Evolutionary conservation across 2,797 vertebrate species (phyloP).

Genomic region (Micrastur ruficollis): DNA sequence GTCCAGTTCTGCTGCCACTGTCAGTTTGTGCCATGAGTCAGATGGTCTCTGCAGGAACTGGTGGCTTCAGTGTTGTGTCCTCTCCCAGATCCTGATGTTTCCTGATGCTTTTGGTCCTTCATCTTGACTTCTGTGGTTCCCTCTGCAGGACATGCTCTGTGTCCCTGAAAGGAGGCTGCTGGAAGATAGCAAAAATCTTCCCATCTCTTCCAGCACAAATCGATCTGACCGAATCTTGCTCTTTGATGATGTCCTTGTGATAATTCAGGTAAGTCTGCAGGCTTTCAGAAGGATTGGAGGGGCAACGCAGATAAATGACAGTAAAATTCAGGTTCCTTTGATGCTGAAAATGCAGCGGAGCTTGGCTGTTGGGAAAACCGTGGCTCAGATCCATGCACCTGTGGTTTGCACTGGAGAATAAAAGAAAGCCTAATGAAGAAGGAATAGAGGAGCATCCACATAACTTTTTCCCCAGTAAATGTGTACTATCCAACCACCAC

Average conservation of each 20-base stretch:
- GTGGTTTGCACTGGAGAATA: background rate
- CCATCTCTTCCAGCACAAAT: background rate
- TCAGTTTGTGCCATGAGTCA: rapidly evolving
- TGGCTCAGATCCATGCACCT: rapidly evolving
- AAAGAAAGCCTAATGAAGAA: background rate
- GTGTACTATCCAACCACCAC: background rate
- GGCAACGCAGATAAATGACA: rapidly evolving
- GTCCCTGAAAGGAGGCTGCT: conserved; percentile 67
- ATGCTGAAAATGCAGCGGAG: background rate
- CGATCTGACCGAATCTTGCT: conserved; percentile 71
- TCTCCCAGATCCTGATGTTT: background rate
- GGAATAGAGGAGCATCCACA: background rate
- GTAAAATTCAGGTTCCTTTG: background rate
- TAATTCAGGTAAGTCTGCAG: conserved; percentile 69
- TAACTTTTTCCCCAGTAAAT: background rate
- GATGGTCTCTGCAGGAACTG: background rate
- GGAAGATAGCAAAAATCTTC: conserved; percentile 72
- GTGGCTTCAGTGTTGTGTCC: background rate
- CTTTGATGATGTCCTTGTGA: conserved; percentile 73
- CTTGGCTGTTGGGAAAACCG: background rate
- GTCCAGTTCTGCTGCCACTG: background rate
- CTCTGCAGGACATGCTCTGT: conserved; percentile 66
- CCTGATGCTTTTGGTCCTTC: background rate
- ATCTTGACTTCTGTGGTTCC: background rate
- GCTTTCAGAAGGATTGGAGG: background rate